Evolutionary conservation across 2,113 vertebrate species (phyloP).

Genomic region (Salvelinus namaycush): DNA sequence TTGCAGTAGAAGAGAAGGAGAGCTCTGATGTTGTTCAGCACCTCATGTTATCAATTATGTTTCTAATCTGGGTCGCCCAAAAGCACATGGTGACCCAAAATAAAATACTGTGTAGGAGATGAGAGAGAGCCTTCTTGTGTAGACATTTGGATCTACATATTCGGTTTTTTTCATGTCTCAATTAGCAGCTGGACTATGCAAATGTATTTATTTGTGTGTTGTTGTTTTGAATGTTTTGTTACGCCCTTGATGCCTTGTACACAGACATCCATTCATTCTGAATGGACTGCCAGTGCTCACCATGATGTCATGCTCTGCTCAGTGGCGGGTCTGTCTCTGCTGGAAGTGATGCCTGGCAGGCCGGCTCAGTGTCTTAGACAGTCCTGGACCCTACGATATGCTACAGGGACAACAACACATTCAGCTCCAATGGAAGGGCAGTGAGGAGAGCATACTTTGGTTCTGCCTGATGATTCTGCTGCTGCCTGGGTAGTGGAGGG

Average conservation of each 20-base stretch:
- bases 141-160: background rate
- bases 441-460: background rate
- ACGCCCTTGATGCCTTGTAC: background rate
- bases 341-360: slow-evolving; percentile 50
- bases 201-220: background rate
- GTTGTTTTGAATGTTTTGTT: background rate
- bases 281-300: background rate
- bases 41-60: background rate
- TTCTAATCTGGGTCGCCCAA: background rate
- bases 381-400: slow-evolving; percentile 47
- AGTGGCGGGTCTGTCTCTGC: slow-evolving; percentile 41
- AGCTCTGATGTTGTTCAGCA: background rate
- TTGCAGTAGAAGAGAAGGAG: background rate
- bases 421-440: slow-evolving; percentile 56
- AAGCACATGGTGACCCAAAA: background rate
- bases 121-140: background rate
- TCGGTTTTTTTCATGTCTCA: background rate
- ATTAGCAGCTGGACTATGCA: slow-evolving; percentile 15
- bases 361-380: slow-evolving; percentile 55
- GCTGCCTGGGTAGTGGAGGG: background rate
- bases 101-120: background rate
- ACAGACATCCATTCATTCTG: background rate
- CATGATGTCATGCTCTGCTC: slow-evolving; percentile 11
- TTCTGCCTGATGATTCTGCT: background rate
- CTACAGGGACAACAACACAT: slow-evolving; percentile 67